A percentile compares a stretch with the other conserved stretches of the same genome.
Conservation (phyloP, 2,888 invertebrate species). For the Spisula solida region DNA sequence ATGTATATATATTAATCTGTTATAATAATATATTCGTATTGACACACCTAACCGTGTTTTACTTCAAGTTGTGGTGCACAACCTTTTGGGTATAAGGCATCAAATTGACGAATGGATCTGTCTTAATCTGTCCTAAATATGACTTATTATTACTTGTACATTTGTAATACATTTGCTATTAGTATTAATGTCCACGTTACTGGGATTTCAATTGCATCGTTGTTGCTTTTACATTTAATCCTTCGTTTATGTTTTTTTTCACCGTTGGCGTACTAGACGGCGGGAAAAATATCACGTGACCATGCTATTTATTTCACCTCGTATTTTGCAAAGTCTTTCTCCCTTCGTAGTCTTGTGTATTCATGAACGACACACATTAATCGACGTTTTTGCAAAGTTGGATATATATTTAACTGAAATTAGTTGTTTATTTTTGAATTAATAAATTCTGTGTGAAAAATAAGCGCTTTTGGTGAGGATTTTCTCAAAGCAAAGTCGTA, state of each 20-base stretch:
- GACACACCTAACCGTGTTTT: no score
- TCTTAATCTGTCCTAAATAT: no score
- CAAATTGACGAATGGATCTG: no score
- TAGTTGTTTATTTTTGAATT: neutral
- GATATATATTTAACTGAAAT: neutral
- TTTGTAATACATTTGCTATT: no score
- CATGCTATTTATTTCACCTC: neutral
- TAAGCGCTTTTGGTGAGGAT: neutral
- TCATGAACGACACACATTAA: neutral
- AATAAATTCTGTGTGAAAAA: neutral
- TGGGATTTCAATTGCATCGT: neutral
- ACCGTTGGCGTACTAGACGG: slow-evolving; percentile 4
- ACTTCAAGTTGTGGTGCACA: no score
- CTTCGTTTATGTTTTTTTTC: neutral
- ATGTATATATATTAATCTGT: no score
- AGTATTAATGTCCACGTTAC: no score
- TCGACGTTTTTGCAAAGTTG: neutral
- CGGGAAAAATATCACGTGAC: slow-evolving; percentile 17
- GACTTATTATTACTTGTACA: no score
- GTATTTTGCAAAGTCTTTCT: neutral
- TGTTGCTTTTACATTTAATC: neutral
- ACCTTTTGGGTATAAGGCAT: no score
- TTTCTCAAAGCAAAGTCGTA: neutral
- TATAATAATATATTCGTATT: no score
- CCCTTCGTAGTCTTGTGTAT: neutral